phyloP scores from a whole-genome alignment of 2,888 invertebrate genomes.

The Xestobium rufovillosum region DNA sequence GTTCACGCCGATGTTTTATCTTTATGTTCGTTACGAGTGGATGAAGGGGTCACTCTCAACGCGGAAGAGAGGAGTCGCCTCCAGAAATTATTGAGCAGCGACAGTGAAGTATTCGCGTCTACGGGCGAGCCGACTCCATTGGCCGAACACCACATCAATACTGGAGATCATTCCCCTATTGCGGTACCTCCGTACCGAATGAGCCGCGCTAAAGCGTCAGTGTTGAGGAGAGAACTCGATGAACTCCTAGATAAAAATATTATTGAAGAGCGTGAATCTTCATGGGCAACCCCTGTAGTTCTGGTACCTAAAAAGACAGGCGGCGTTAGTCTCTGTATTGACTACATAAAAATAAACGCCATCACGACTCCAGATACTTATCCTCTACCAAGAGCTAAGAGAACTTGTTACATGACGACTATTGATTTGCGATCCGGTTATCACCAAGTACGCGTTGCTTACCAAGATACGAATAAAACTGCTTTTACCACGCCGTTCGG shows the following conservation, averaged over 20 bases:
- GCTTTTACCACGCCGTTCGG: no score
- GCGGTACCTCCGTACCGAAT: constrained; percentile 30
- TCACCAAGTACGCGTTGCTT: no score
- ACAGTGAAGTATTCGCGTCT: no score
- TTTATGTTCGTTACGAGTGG: no score
- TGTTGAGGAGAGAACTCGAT: constrained; percentile 23
- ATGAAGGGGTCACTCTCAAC: no score
- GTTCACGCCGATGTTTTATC: no score
- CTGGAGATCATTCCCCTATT: constrained; percentile 26
- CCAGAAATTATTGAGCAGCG: no score
- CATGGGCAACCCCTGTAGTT: constrained; percentile 32
- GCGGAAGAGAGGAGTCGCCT: no score
- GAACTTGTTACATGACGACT: no score
- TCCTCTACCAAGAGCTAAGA: constrained; percentile 10
- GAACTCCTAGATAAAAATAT: constrained; percentile 27
- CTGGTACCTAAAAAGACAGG: constrained; percentile 31
- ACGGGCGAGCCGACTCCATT: constrained; percentile 7
- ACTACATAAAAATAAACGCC: constrained; percentile 26
- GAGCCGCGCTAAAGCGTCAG: constrained; percentile 20
- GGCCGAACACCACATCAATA: constrained; percentile 25
- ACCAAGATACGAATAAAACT: no score
- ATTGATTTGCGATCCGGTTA: no score
- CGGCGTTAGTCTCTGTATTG: constrained; percentile 27
- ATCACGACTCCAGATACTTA: constrained; percentile 8
- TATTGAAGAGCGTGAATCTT: constrained; percentile 34